Evolutionary conservation across 2,888 invertebrate species (phyloP), one percentile per base, ranked within the genome.

Genomic region (Pecten maximus): DNA sequence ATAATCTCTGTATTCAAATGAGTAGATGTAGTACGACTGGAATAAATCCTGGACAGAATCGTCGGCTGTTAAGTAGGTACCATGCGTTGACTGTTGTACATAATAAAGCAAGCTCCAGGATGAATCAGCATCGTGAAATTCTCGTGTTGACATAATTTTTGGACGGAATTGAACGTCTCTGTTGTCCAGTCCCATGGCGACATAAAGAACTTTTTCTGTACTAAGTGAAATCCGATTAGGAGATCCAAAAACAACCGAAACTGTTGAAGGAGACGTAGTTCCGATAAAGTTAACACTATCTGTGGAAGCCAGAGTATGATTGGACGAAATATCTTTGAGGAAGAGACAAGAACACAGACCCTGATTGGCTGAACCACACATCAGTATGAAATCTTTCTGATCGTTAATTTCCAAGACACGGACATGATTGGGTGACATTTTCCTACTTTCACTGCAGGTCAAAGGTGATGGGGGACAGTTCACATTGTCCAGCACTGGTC

Each of bases 21-120:
- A 90, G 87, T 92, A 88, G 40, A 90, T 92, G 87, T 92, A 92
- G 40, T 89, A 89, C 8, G 92, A 90, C 39, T 89, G 87, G 48
- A 92, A 92, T 23, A 16, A 40, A 35, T 86, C 50, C 28, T 88
- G 86, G 23, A 91, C 19, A 44, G 23, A 28, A 39, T 40, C 12
- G 39, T 90, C 48, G 19, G 91, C 89, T 60, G 91, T 90, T 50
- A 91, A 88, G 44, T 88, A 91, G 19, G 91, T 87, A 40, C 89
- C 88, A 15, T 88, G 87, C 19, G 40, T 87, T 40, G 23, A 0
- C 39, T 50, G 19, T 60, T 89, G 60, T 35, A 90, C 35, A 23
- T 87, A 91, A 88, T 92, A 92, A 15, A 88, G 15, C 86, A 91
- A 88, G 16, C 48, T 54, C 88, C 89, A 90, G n/a, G 50, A 44